Evolutionary conservation across 1,140 invertebrate genomes (phyloP).

Genomic region (Drosophila rufa): DNA sequence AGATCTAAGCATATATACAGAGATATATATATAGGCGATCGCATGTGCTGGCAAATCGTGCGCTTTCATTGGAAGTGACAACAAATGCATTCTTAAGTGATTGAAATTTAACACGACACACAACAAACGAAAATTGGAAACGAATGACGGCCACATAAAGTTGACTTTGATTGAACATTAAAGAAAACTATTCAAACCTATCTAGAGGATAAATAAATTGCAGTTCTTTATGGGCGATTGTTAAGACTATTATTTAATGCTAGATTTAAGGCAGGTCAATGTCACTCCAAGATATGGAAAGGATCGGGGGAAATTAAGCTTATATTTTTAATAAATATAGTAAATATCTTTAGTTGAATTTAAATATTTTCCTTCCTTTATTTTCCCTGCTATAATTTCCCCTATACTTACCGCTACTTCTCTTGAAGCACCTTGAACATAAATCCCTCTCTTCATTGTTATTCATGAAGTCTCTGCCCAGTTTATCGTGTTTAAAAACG

Average conservation of each 20-base stretch:
- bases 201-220: constrained; percentile 4
- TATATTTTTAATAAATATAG: too few species aligned
- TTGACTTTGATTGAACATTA: constrained; percentile 50
- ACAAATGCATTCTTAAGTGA: constrained; percentile 78
- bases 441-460: neutral
- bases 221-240: neutral
- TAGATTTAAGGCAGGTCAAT: neutral
- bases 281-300: neutral
- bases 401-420: neutral
- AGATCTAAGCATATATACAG: constrained; percentile 8
- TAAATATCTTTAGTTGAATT: neutral
- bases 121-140: constrained; percentile 57
- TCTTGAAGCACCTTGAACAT: neutral
- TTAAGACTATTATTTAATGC: neutral
- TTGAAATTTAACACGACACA: constrained; percentile 74
- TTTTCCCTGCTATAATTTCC: neutral
- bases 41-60: constrained; percentile 56
- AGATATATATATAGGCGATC: constrained; percentile 15
- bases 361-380: neutral
- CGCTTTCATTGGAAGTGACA: constrained; percentile 74
- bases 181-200: constrained; percentile 23
- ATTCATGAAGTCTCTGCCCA: constrained; percentile 10
- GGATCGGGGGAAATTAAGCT: neutral
- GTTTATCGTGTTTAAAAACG: constrained; percentile 17
- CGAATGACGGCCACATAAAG: constrained; percentile 52